Evolutionary conservation across 2,113 vertebrate species (phyloP).

Genomic region (Varanus komodoensis): DNA sequence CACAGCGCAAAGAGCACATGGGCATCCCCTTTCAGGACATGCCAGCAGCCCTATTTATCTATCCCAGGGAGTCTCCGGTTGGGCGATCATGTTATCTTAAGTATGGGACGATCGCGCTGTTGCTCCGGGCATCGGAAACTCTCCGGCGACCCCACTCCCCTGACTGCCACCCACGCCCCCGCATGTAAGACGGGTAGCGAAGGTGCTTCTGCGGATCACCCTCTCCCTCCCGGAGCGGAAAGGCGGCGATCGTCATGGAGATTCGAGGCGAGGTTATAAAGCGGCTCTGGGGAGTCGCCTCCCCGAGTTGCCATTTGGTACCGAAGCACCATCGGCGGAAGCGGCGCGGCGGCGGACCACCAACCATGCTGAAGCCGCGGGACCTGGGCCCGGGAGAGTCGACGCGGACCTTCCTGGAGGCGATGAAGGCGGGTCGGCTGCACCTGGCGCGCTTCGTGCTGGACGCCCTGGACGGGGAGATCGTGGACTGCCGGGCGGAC

Average conservation of each 20-base stretch:
- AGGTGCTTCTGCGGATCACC: neutral
- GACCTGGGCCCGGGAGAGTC: conserved; percentile 89
- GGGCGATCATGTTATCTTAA: neutral
- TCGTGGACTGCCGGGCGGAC: conserved; percentile 88
- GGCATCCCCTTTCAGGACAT: neutral
- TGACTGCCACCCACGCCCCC: neutral
- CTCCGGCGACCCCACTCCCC: neutral
- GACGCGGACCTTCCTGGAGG: conserved; percentile 89
- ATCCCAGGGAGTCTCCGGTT: neutral
- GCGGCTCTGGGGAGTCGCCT: conserved; percentile 8
- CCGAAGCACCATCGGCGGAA: conserved; percentile 73
- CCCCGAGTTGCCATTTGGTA: conserved; percentile 2
- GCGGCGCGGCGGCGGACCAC: conserved; percentile 31
- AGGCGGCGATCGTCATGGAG: conserved; percentile 55
- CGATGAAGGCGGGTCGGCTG: conserved; percentile 89
- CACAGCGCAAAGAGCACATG: neutral
- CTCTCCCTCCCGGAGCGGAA: neutral
- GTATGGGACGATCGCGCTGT: too few relatives aligned
- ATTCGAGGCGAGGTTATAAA: conserved; percentile 51
- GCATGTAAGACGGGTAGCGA: neutral
- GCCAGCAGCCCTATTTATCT: too few relatives aligned
- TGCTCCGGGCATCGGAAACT: too few relatives aligned
- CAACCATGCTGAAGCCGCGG: conserved; percentile 88
- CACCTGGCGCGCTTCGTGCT: conserved; percentile 91
- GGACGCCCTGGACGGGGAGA: conserved; percentile 89